Conservation (phyloP, 2,113 vertebrate species). For the Pardalotus punctatus region DNA sequence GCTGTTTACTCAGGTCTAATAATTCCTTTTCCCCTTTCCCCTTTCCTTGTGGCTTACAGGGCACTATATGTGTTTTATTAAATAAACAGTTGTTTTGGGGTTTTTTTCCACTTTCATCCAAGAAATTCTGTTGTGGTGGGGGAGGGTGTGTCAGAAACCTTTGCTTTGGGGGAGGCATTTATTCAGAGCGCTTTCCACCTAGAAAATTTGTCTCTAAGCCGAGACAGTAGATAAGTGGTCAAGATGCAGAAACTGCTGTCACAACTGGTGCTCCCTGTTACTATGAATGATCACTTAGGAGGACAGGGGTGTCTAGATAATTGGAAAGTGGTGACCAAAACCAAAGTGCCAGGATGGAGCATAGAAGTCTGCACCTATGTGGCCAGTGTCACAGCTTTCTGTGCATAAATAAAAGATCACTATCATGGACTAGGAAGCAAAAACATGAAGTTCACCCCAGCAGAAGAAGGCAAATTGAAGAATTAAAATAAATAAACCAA, state of each 20-base stretch:
- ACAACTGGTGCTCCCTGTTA: not conserved
- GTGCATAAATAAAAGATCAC: not conserved
- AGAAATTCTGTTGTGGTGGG: too few relatives aligned
- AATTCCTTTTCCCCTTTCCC: too few relatives aligned
- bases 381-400: not conserved
- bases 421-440: not conserved
- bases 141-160: too few relatives aligned
- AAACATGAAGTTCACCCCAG: not conserved
- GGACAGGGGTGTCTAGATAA: not conserved
- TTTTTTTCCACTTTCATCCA: too few relatives aligned
- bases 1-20: too few relatives aligned
- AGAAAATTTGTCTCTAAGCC: too few relatives aligned
- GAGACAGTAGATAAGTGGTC: not conserved
- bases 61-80: too few relatives aligned
- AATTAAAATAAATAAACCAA: not conserved
- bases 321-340: not conserved
- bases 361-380: not conserved
- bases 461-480: not conserved
- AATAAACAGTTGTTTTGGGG: too few relatives aligned
- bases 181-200: too few relatives aligned
- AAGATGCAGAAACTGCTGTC: not conserved
- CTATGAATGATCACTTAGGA: not conserved
- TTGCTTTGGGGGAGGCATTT: too few relatives aligned
- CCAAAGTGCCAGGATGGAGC: accelerated
- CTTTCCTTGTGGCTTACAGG: too few relatives aligned